phyloP scores from a whole-genome alignment of 2,113 vertebrate genomes.

The Tupaia tana region DNA sequence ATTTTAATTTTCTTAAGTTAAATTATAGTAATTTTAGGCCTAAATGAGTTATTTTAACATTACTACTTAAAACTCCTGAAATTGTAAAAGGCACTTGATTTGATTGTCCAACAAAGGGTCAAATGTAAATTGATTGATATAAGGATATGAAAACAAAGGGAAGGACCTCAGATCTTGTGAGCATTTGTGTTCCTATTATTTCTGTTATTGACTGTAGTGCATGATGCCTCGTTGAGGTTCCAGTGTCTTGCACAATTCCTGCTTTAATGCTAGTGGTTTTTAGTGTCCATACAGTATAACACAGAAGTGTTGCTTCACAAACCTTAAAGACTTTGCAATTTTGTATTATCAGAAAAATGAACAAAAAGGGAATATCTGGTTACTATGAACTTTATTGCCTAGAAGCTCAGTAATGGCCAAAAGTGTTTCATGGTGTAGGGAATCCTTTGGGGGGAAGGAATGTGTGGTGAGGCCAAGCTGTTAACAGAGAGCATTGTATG shows the following conservation, averaged over 20 bases:
- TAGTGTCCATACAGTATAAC: conserved; percentile 30
- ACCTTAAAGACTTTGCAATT: conserved; percentile 23
- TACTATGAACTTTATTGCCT: conserved; percentile 2
- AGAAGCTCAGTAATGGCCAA: conserved; percentile 29
- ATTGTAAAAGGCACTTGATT: conserved; percentile 33
- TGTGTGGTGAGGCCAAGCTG: not conserved
- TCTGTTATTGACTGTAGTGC: conserved; percentile 50
- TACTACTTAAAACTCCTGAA: conserved; percentile 50
- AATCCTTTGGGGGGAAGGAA: not conserved
- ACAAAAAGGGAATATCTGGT: conserved; percentile 40
- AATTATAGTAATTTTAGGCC: conserved; percentile 50
- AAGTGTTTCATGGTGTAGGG: not conserved
- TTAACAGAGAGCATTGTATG: not conserved
- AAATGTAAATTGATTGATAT: not conserved
- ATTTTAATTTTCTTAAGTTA: conserved; percentile 64
- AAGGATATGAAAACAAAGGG: conserved; percentile 24
- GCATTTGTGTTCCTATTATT: not conserved
- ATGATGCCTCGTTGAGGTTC: conserved; percentile 46
- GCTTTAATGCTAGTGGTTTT: conserved; percentile 53
- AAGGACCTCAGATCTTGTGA: conserved; percentile 41
- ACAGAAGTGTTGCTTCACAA: conserved; percentile 48
- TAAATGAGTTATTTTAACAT: conserved; percentile 57
- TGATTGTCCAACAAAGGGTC: not conserved
- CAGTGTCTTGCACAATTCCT: conserved; percentile 7
- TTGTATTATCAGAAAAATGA: conserved; percentile 61